Evolutionary conservation across 1,140 invertebrate genomes (phyloP).

Genomic region (Sycophila sp.): DNA sequence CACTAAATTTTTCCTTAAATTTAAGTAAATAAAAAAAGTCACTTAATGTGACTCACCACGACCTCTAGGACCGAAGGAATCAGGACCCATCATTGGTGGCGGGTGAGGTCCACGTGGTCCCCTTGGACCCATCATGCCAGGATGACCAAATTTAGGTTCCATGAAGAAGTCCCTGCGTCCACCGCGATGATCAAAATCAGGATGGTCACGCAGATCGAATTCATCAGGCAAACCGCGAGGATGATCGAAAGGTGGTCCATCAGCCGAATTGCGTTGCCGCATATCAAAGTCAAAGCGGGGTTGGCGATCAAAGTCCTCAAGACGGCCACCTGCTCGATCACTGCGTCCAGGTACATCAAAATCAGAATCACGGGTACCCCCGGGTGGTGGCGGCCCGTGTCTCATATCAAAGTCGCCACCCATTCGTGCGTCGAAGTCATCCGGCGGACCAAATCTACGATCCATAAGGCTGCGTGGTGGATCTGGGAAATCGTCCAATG

Average conservation of each 20-base stretch:
- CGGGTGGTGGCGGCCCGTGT: constrained; percentile 41
- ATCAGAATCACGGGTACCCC: not conserved
- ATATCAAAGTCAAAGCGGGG: constrained; percentile 62
- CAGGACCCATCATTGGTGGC: constrained; percentile 31
- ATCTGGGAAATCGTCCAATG: constrained; percentile 45
- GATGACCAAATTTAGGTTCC: constrained; percentile 59
- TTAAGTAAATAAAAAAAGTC: constrained; percentile 27
- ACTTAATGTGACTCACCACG: constrained; percentile 56
- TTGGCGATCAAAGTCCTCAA: constrained; percentile 57
- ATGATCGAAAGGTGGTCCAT: constrained; percentile 38
- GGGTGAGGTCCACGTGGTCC: constrained; percentile 55
- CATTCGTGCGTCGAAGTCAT: constrained; percentile 57
- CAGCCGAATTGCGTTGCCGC: constrained; percentile 51
- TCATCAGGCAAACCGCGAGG: constrained; percentile 50
- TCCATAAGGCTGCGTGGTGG: constrained; percentile 47
- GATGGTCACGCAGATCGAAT: constrained; percentile 56
- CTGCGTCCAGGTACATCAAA: no score
- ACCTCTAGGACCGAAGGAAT: constrained; percentile 60
- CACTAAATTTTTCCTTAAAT: no score
- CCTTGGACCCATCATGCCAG: constrained; percentile 60
- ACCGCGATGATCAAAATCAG: constrained; percentile 60
- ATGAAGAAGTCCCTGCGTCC: constrained; percentile 61
- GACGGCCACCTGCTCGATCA: not conserved
- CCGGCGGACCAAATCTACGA: constrained; percentile 42
- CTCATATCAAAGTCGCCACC: constrained; percentile 59